Evolutionary conservation across 2,888 invertebrate genomes (phyloP), one percentile per base, ranked within the genome.

Genomic region (Ennomos quercinarius): DNA sequence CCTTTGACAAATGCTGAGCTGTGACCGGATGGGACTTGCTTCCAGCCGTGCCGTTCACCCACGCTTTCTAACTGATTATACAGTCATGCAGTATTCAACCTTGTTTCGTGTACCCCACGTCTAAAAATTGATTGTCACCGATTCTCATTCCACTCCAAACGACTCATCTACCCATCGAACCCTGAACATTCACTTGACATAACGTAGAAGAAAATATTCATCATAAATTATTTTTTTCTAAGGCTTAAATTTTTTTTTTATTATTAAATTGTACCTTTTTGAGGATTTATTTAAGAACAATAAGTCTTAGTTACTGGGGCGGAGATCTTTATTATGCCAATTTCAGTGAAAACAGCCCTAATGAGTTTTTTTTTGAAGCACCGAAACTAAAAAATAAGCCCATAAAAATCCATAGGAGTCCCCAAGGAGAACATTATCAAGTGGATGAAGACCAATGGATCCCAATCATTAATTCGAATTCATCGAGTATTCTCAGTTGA

Each of bases 381-480:
- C 27, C 3, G 27, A 27, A 27, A 27, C 4, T 6, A 27, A 6
- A 27, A 27, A 27, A 27, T 27, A 27, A 27, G 6, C 27, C 27
- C 27, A 27, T 2, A 3, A 5, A 27, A 27, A 27, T 27, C 4
- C 27, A 27, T 27, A 27, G 6, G 27, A 27, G 6, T 6, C 27
- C 6, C 27, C 27, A 27, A 27, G 27, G 27, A 6, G 5, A 6
- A 27, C 27, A 27, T 27, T 27, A 0, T 27, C 27, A 27, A 27
- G 27, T 27, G 27, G 27, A 27, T 27, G 27, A 5, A 27, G 27
- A 27, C 5, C 27, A 43, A 57, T 42, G 36, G 45, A 37, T 27
- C 34, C 46, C 37, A 37, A 37, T 51, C 46, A 57, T 51, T 46
- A 37, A 56, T 56, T 56, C 49, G 41, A 38, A 46, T 51, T 51